phyloP scores from a whole-genome alignment of 2,888 invertebrate genomes.

The Bedellia somnulentella region DNA sequence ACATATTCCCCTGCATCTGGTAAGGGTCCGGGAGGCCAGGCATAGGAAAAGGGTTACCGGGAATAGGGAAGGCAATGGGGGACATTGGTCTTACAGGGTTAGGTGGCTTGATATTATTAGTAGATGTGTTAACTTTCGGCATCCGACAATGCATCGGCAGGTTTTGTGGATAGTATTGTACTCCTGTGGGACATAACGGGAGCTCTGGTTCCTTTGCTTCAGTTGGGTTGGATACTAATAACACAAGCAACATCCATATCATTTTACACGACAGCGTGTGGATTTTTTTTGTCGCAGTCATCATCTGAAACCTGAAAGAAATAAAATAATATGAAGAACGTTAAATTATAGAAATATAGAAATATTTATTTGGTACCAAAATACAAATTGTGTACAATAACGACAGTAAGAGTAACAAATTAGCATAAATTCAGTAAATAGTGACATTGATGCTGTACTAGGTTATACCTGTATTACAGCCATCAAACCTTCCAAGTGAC shows the following conservation, averaged over 20 bases:
- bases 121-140: constrained; percentile 18
- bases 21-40: constrained; percentile 6
- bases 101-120: neutral
- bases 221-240: constrained; percentile 1
- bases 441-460: too few relatives aligned
- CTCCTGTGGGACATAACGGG: constrained; percentile 34
- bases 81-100: neutral
- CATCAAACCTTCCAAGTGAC: too few relatives aligned
- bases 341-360: too few relatives aligned
- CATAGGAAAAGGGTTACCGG: neutral
- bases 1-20: neutral
- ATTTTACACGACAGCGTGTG: too few relatives aligned
- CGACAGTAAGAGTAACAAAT: too few relatives aligned
- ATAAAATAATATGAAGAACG: too few relatives aligned
- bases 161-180: constrained; percentile 36
- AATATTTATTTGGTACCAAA: too few relatives aligned
- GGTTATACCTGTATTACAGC: too few relatives aligned
- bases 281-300: too few relatives aligned
- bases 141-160: constrained; percentile 50
- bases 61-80: neutral
- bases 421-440: too few relatives aligned
- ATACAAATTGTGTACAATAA: too few relatives aligned
- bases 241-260: constrained; percentile 12
- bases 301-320: too few relatives aligned
- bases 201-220: constrained; percentile 23